Conservation (phyloP, 2,888 invertebrate species). For the Philopedon plagiatum region DNA sequence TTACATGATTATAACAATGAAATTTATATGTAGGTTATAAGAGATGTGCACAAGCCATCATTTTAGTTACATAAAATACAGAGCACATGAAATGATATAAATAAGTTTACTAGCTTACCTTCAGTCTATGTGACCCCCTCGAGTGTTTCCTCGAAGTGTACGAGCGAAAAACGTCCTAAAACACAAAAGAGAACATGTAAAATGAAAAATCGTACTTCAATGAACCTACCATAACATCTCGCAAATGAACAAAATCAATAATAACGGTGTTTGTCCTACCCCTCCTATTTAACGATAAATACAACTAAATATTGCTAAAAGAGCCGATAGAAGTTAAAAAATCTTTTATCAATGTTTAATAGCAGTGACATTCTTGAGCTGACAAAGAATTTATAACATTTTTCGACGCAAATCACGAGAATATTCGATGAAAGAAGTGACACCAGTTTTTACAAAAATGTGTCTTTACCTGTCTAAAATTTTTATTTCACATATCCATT, state of each 20-base stretch:
- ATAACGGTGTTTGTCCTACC: conserved; percentile 36
- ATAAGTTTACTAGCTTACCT: conserved; percentile 19
- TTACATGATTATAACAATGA: conserved; percentile 12
- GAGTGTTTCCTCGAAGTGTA: conserved; percentile 30
- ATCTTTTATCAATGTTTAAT: conserved; percentile 41
- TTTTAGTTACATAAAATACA: neutral
- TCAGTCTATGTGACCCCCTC: conserved; percentile 23
- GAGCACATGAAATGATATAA: conserved; percentile 1
- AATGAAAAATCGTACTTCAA: conserved; percentile 6
- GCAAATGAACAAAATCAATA: conserved; percentile 40
- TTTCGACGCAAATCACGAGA: conserved; percentile 53
- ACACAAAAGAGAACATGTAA: conserved; percentile 22
- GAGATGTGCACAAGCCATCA: neutral
- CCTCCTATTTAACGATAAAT: conserved; percentile 23
- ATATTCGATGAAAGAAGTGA: conserved; percentile 50
- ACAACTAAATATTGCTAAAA: conserved; percentile 19
- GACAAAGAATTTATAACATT: conserved; percentile 59
- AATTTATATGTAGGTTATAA: conserved; percentile 4
- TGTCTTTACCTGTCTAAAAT: conserved; percentile 42
- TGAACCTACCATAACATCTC: conserved; percentile 41
- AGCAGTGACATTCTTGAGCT: conserved; percentile 55
- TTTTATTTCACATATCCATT: conserved; percentile 27
- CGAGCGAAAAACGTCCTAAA: conserved; percentile 40
- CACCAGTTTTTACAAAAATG: conserved; percentile 49
- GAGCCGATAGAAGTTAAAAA: conserved; percentile 12